Conservation (phyloP, 2,888 invertebrate genomes). For the Nomada ferruginata region DNA sequence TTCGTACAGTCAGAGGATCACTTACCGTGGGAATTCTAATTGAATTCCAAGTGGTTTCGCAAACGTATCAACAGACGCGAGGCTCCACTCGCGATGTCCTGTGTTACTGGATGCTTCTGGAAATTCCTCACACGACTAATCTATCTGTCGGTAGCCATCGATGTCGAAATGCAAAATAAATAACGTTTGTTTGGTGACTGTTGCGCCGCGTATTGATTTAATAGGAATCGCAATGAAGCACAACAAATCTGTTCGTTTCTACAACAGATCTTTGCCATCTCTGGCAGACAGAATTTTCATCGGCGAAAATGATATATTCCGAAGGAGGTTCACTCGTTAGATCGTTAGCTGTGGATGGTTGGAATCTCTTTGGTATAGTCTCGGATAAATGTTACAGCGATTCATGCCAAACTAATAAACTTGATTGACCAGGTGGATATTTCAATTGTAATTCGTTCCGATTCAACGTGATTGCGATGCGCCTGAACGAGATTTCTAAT, state of each 20-base stretch:
- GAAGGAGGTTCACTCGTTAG: not conserved
- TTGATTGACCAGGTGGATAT: not conserved
- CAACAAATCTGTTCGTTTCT: not conserved
- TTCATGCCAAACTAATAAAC: not conserved
- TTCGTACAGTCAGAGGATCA: slow-evolving; percentile 31
- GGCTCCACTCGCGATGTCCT: slow-evolving; percentile 30
- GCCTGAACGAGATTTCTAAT: not conserved
- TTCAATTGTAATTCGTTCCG: not conserved
- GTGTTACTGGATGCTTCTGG: slow-evolving; percentile 44
- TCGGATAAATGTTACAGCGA: not conserved
- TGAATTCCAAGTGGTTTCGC: slow-evolving; percentile 66
- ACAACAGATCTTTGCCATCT: not conserved
- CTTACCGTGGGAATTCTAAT: slow-evolving; percentile 69
- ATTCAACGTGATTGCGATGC: not conserved
- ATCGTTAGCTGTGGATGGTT: not conserved
- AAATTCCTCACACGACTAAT: slow-evolving; percentile 28
- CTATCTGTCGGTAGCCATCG: not conserved
- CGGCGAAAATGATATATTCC: too few species aligned
- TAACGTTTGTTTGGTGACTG: not conserved
- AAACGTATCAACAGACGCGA: slow-evolving; percentile 54
- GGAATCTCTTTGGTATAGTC: too few species aligned
- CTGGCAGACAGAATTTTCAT: too few species aligned
- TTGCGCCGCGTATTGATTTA: slow-evolving; percentile 6
- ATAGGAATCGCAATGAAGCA: not conserved
- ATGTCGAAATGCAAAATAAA: slow-evolving; percentile 12